Conservation (phyloP, 2,113 vertebrate genomes). For the Trachemys scripta region DNA sequence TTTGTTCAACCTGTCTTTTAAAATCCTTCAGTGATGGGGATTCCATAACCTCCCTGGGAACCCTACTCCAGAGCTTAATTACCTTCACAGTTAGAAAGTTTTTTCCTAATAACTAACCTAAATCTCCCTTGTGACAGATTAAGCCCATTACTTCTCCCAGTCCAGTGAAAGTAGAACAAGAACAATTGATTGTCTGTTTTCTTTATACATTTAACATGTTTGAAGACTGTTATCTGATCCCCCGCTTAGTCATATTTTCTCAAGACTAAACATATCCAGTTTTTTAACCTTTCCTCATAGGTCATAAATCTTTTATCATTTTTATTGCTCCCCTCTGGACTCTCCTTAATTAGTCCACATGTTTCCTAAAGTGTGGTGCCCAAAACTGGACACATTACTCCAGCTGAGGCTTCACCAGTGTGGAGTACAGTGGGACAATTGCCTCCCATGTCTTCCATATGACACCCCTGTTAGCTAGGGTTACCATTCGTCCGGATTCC, state of each 20-base stretch:
- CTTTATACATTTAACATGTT: background rate
- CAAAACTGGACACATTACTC: background rate
- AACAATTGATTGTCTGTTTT: background rate
- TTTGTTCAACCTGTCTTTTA: background rate
- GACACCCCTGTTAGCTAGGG: background rate
- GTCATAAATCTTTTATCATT: background rate
- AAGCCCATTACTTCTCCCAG: background rate
- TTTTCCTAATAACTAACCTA: background rate
- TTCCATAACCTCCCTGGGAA: background rate
- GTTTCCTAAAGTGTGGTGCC: background rate
- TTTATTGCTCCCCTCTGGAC: background rate
- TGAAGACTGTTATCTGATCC: background rate
- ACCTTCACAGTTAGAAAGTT: background rate
- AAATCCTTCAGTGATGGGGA: background rate
- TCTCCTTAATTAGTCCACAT: background rate
- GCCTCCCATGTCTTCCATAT: background rate
- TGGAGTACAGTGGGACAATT: background rate
- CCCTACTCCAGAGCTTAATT: background rate
- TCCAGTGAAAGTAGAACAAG: no score
- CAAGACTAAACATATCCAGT: background rate
- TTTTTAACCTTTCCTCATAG: background rate
- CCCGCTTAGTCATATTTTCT: background rate
- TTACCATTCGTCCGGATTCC: no score
- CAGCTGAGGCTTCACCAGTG: background rate
- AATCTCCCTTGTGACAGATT: background rate